Evolutionary conservation across 2,888 invertebrate species (phyloP), one percentile per base, ranked within the genome.

Genomic region (Chirona hameri): DNA sequence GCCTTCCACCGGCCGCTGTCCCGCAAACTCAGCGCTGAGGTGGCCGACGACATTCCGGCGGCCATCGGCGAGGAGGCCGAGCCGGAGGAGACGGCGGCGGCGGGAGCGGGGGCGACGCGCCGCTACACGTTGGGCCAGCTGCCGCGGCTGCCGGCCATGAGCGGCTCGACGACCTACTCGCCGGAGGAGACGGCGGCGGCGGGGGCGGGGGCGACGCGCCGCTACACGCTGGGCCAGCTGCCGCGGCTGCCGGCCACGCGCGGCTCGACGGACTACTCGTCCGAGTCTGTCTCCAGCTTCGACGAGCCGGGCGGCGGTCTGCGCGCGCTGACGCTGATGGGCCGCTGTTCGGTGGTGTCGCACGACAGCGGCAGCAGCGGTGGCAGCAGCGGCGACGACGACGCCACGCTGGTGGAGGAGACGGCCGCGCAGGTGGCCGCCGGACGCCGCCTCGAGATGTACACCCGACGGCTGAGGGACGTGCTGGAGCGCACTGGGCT

Each of bases 271-370:
- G 79, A 76, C n/a, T 18, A 31, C 5, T 27, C 29, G 24, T 39
- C 52, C 39, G 55, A 31, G 12, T 52, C 55, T 2, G 57, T 24
- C 29, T 52, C 27, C 21, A 82, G 72, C 52, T 60, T 65, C n/a
- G 69, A 48, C 52, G 72, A 69, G 69, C 29, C 46, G n/a, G 82
- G 69, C 39, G 69, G n/a, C 27, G 72, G 69, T 14, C 31, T 31
- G 18, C 46, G 21, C 18, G 27, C 55, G 24, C 52, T 55, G 82
- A n/a, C 55, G 55, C 72, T 76, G 55, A 24, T 24, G 48, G 46
- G 82, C 18, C 48, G 65, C 48, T 82, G 72, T 21, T 82, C 84
- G 52, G 82, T 84, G 81, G 83, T 82, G 52, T 82, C 85, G 60
- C 39, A 4, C 9, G 76, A 46, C 76, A 10, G 10, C 39, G 46